Evolutionary conservation across 2,797 vertebrate species (phyloP).

Genomic region (Podargus strigoides): DNA sequence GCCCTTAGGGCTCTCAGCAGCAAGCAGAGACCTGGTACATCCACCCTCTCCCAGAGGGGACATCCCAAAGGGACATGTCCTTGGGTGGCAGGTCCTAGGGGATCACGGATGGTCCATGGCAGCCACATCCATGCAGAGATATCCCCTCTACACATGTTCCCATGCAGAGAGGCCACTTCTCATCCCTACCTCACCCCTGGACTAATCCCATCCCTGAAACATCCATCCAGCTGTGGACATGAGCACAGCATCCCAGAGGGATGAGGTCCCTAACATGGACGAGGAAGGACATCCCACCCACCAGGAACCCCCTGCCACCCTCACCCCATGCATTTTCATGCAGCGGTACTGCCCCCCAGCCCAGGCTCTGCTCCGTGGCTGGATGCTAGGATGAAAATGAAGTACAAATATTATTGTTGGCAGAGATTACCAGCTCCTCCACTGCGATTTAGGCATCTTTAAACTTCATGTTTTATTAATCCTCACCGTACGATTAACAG

Average conservation of each 20-base stretch:
- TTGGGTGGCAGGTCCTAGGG: rapidly evolving
- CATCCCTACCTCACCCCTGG: not conserved
- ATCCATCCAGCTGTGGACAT: not conserved
- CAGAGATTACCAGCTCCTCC: slow-evolving; percentile 4
- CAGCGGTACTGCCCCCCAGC: not conserved
- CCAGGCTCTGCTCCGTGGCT: not conserved
- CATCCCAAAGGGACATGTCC: not conserved
- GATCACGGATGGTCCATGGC: not conserved
- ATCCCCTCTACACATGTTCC: rapidly evolving
- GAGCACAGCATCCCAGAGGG: not conserved
- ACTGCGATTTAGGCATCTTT: slow-evolving; percentile 19
- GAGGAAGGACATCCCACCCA: not conserved
- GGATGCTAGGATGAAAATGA: not conserved
- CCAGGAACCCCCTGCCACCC: rapidly evolving
- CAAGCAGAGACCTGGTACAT: not conserved
- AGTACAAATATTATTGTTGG: slow-evolving; percentile 46
- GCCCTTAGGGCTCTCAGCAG: not conserved
- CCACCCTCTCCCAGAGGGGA: not conserved
- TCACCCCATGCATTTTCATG: not conserved
- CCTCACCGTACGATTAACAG: not conserved
- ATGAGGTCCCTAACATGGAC: not conserved
- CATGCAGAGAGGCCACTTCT: not conserved
- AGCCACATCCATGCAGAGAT: not conserved
- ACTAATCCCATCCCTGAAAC: not conserved
- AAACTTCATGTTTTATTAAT: slow-evolving; percentile 48